These are phyloP conservation scores for Amiota communis DNA, from an alignment of 2,888 invertebrate species.

Conservation along the genomic window DNA sequence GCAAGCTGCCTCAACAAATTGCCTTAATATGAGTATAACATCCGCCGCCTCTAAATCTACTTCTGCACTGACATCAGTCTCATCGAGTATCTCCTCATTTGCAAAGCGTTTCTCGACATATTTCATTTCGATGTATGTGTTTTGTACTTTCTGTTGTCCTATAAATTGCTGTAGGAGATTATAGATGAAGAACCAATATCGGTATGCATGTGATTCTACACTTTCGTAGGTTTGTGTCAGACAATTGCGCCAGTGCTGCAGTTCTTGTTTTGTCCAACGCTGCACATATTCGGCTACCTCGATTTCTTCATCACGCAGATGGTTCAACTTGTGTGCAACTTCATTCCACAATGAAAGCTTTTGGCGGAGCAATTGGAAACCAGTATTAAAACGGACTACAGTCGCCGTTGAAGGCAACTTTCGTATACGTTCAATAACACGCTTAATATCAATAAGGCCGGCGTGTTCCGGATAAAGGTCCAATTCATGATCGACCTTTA, in stretches of 20 bases:
- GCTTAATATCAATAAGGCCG: conserved; percentile 81
- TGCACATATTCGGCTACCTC: conserved; percentile 87
- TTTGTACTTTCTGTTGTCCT: conserved; percentile 60
- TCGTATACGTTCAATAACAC: conserved; percentile 77
- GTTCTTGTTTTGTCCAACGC: conserved; percentile 91
- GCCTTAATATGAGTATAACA: conserved; percentile 78
- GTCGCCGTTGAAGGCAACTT: conserved; percentile 86
- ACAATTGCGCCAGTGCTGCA: conserved; percentile 90
- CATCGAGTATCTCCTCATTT: conserved; percentile 55
- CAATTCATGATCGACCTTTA: conserved; percentile 78
- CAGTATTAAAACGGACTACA: conserved; percentile 89
- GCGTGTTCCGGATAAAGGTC: conserved; percentile 94
- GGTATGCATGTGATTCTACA: conserved; percentile 80
- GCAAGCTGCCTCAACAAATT: conserved; percentile 87
- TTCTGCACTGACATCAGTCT: conserved; percentile 50
- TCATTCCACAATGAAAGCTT: conserved; percentile 94
- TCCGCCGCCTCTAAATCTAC: conserved; percentile 58
- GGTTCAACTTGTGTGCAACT: conserved; percentile 89
- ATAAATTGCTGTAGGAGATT: conserved; percentile 80
- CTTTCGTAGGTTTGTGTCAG: conserved; percentile 80
- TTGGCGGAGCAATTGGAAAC: conserved; percentile 89
- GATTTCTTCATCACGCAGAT: conserved; percentile 82
- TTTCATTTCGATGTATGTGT: conserved; percentile 58
- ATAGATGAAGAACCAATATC: conserved; percentile 94
- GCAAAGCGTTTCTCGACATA: conserved; percentile 62